A percentile compares a stretch with the other conserved stretches of the same genome.
These are phyloP conservation scores for Matsumyia berberina DNA, from an alignment of 2,888 invertebrate species.

Conservation along the genomic window DNA sequence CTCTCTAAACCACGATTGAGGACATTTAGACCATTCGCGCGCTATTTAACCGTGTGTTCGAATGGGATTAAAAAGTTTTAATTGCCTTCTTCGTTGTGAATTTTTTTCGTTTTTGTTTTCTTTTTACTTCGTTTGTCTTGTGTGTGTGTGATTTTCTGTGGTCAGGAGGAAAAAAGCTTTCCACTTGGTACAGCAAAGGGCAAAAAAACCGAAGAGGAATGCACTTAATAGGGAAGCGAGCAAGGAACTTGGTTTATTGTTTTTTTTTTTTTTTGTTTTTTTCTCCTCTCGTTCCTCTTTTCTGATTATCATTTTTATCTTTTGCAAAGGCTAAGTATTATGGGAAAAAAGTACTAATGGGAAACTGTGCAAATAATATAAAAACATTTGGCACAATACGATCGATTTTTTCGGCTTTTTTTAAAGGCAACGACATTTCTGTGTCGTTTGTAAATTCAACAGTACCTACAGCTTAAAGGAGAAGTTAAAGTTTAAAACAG, in stretches of 20 bases:
- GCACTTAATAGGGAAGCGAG: constrained; percentile 47
- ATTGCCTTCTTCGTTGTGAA: constrained; percentile 61
- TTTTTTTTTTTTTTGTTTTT: constrained; percentile 26
- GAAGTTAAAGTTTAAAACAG: neutral
- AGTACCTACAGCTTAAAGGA: neutral
- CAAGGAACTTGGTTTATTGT: constrained; percentile 37
- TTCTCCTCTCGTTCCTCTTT: neutral
- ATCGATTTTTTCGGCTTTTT: constrained; percentile 20
- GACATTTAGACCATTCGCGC: constrained; percentile 62
- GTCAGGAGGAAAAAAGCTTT: constrained; percentile 35
- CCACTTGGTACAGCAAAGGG: constrained; percentile 12
- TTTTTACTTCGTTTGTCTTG: constrained; percentile 9
- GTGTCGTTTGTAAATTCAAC: neutral
- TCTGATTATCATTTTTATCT: constrained; percentile 57
- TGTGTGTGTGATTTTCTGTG: constrained; percentile 24
- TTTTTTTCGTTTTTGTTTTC: constrained; percentile 10
- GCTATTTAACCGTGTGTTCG: constrained; percentile 46
- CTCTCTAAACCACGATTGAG: constrained; percentile 55
- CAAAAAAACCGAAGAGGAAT: constrained; percentile 35
- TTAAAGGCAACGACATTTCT: neutral
- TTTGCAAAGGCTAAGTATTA: constrained; percentile 52
- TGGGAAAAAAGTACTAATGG: constrained; percentile 45
- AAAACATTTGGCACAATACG: constrained; percentile 38
- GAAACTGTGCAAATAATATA: constrained; percentile 23
- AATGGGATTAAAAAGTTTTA: constrained; percentile 74